Conservation (phyloP, 2,888 invertebrate genomes). For the Bugulina stolonifera region DNA sequence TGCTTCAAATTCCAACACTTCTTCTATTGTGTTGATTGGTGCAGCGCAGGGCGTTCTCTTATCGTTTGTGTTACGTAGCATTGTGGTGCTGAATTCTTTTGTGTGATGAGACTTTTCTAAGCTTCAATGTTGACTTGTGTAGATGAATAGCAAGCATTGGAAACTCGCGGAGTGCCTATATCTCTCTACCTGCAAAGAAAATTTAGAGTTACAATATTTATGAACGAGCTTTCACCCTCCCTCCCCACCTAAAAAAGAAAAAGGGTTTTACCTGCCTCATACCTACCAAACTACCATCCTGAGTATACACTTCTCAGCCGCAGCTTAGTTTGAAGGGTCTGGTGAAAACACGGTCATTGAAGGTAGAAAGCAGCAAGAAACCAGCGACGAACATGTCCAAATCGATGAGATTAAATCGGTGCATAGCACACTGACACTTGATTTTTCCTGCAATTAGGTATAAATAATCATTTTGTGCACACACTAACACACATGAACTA, state of each 20-base stretch:
- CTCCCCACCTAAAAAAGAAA: background rate
- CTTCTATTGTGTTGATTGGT: conserved; percentile 27
- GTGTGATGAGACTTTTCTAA: background rate
- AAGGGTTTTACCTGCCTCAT: background rate
- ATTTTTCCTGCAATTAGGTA: conserved; percentile 22
- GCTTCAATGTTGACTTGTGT: background rate
- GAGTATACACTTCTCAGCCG: conserved; percentile 16
- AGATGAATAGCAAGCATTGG: background rate
- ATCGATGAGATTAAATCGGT: conserved; percentile 25
- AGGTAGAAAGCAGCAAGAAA: conserved; percentile 7
- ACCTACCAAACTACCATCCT: conserved; percentile 16
- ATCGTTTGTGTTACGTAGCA: conserved; percentile 18
- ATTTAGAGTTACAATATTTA: background rate
- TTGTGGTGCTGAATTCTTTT: background rate
- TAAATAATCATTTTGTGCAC: conserved; percentile 22
- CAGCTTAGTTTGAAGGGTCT: conserved; percentile 21
- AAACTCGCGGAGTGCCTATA: background rate
- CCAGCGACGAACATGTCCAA: conserved; percentile 15
- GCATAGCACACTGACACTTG: conserved; percentile 16
- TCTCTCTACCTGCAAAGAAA: no score
- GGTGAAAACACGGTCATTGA: conserved; percentile 21
- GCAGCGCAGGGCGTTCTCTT: conserved; percentile 14
- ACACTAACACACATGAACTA: background rate
- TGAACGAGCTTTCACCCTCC: background rate
- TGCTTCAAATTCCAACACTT: conserved; percentile 21